Base-by-base conservation (phyloP, 2,797 vertebrate species). In the Lepilemur septentrionalis region DNA sequence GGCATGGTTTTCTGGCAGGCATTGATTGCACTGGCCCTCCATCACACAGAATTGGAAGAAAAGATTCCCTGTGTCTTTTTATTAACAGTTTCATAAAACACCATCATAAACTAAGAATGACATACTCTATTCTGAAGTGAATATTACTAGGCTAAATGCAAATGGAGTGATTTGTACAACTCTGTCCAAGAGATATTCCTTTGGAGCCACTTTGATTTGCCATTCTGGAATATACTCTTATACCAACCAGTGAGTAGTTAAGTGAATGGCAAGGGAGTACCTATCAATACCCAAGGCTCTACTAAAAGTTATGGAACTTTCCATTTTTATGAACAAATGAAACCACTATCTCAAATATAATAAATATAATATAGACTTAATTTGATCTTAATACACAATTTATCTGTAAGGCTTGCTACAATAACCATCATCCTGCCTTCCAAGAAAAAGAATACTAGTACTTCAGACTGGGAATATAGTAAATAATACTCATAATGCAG, bases 121-220 rank as follows among this genome's bases (percentile, higher is more conserved):
- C 85, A 86, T 63, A 95, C 91, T 96, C 69, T 73, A 75, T 95
- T 96, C 98, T 96, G 88, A 97, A 94, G 97, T 96, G 94, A 97
- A 93, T 92, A 94, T 96, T 97, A 97, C 93, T 57, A 94, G 35
- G 89, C 96, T 90, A 86, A 94, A 96, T 87, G 85, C 50, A 97
- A 89, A 81, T 50, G 69, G 32, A 79, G 75, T 76, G n/a, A 83
- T 67, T 67, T 97, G 96, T 83, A 97, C 7, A 78, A 96, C 43
- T 84, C 91, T 91, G 17, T 59, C 87, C 41, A 91, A 35, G 81
- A 89, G 83, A 96, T 30, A 91, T 91, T 85, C 59, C 46, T 97
- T 96, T 96, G 79, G 87, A 95, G 89, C 80, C 89, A 81, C 61
- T 23, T 96, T 72, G 63, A 52, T 83, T 93, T 94, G 70, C 88